Evolutionary conservation across 2,888 invertebrate species (phyloP).

Genomic region (Macrophya alboannulata): DNA sequence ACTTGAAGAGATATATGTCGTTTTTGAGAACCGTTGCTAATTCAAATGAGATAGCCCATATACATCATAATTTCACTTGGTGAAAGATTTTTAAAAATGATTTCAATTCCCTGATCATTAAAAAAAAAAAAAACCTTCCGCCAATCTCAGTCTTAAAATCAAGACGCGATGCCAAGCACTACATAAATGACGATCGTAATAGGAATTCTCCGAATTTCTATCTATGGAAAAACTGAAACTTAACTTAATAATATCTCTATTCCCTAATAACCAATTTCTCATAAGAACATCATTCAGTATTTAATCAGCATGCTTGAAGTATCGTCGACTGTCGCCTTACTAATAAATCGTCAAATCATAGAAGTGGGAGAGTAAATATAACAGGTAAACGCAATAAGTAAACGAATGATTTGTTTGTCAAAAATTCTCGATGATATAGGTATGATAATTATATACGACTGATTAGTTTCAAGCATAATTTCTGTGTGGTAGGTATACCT

Average conservation of each 20-base stretch:
- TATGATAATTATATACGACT: not conserved
- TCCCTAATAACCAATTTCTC: not conserved
- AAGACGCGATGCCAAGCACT: not conserved
- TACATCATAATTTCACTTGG: not conserved
- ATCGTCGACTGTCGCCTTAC: not conserved
- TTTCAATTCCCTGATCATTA: not conserved
- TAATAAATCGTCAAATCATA: not conserved
- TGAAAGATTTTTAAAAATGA: too few relatives aligned
- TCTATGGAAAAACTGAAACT: not conserved
- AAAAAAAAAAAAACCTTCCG: not conserved
- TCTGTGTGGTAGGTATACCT: not conserved
- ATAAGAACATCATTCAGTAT: not conserved
- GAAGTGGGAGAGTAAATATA: not conserved
- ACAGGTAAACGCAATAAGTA: constrained; percentile 1
- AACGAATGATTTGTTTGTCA: not conserved
- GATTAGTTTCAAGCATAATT: not conserved
- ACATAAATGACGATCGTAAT: not conserved
- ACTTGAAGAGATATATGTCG: too few relatives aligned
- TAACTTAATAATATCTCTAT: not conserved
- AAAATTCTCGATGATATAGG: not conserved
- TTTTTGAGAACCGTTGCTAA: not conserved
- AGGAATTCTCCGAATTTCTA: not conserved
- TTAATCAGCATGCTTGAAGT: not conserved
- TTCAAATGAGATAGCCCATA: not conserved
- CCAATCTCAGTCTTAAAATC: not conserved